Conservation (phyloP, 2,797 vertebrate genomes). For the Liasis olivaceus region DNA sequence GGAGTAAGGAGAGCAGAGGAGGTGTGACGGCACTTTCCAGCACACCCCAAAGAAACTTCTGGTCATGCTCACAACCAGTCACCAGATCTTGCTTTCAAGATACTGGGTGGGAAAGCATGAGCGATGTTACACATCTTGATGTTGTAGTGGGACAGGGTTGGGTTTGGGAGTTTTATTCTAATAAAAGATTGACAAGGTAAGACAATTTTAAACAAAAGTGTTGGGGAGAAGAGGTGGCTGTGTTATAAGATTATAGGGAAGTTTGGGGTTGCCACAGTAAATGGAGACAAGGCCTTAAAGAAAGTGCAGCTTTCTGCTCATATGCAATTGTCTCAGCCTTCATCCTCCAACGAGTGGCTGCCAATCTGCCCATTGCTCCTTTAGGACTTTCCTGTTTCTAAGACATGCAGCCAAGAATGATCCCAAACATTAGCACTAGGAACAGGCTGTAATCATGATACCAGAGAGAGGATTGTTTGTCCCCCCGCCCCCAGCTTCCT, state of each 20-base stretch:
- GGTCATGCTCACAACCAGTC: not conserved
- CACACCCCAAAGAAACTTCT: not conserved
- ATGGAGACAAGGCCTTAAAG: not conserved
- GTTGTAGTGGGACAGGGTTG: not conserved
- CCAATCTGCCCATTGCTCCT: rapidly evolving
- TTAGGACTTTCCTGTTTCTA: not conserved
- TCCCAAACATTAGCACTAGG: not conserved
- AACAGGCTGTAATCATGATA: not conserved
- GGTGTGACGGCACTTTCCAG: not conserved
- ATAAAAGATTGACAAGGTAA: not conserved
- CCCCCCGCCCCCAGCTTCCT: not conserved
- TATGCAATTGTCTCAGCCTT: not conserved
- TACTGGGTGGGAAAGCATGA: not conserved
- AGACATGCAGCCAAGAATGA: not conserved
- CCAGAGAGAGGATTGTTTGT: not conserved
- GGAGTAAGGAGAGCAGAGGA: not conserved
- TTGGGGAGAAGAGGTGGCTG: not conserved
- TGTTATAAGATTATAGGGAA: not conserved
- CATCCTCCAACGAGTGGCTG: not conserved
- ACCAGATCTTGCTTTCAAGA: not conserved
- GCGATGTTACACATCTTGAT: not conserved
- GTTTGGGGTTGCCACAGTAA: not conserved
- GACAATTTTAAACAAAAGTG: not conserved
- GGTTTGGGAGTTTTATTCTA: not conserved
- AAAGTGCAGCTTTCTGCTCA: not conserved